phyloP scores from a whole-genome alignment of 1,140 invertebrate species.

The Bombus difficillimus region DNA sequence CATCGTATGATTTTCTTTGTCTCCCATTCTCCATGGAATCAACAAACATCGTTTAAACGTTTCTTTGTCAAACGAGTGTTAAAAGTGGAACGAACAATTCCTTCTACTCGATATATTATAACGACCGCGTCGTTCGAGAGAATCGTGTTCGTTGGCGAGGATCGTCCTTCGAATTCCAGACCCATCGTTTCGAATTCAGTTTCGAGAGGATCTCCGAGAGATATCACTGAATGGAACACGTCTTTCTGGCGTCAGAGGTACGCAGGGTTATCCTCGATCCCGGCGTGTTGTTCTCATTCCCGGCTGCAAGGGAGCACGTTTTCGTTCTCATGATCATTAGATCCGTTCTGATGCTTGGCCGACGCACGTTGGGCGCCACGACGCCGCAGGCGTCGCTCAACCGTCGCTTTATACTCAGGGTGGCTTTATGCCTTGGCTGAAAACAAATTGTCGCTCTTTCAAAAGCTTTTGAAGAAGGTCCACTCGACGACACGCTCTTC shows the following conservation, averaged over 20 bases:
- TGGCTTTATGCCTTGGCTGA: conserved; percentile 88
- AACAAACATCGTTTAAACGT: too few relatives aligned
- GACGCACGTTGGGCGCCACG: conserved; percentile 91
- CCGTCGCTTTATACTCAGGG: conserved; percentile 89
- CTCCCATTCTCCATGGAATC: not conserved
- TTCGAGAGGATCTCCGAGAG: conserved; percentile 4
- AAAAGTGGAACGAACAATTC: not conserved
- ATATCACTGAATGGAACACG: conserved; percentile 77
- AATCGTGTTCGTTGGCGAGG: conserved; percentile 44
- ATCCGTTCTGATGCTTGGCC: conserved; percentile 93
- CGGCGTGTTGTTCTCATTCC: conserved; percentile 76
- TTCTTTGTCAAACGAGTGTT: not conserved
- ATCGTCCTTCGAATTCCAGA: conserved; percentile 39
- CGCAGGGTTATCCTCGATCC: conserved; percentile 74
- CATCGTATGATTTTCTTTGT: not conserved
- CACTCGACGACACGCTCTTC: conserved; percentile 1
- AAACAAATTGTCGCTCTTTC: conserved; percentile 73
- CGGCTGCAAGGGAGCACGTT: conserved; percentile 87
- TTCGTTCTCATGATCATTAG: conserved; percentile 93
- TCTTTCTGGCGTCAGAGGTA: conserved; percentile 68
- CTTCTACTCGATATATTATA: not conserved
- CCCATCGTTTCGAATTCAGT: conserved; percentile 29
- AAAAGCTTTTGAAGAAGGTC: not conserved
- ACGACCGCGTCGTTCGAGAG: not conserved
- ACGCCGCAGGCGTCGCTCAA: conserved; percentile 93